These are phyloP conservation scores for Chrysoperla carnea DNA, from an alignment of 1,140 invertebrate species.

Conservation along the genomic window DNA sequence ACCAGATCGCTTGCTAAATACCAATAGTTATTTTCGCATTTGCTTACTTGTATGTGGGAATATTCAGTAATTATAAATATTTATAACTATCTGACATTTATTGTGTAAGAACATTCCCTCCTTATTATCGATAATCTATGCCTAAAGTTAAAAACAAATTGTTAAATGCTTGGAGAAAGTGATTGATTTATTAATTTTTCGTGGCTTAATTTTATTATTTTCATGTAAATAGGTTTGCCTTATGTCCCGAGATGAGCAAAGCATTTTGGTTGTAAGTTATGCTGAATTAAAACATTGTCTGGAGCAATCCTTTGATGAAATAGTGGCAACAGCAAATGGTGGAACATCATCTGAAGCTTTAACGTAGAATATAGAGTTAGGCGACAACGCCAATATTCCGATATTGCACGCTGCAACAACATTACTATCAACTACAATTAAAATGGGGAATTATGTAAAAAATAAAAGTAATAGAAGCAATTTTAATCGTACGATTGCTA, in stretches of 20 bases:
- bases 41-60: no score
- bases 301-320: slow-evolving; percentile 78
- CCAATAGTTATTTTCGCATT: slow-evolving; percentile 2
- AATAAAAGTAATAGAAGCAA: not conserved
- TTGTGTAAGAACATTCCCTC: no score
- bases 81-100: not conserved
- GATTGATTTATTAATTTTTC: no score
- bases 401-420: not conserved
- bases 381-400: slow-evolving; percentile 4
- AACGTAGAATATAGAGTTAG: slow-evolving; percentile 4
- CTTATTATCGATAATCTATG: no score
- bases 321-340: slow-evolving; percentile 37
- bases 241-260: slow-evolving; percentile 90
- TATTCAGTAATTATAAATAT: not conserved
- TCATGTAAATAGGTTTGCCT: slow-evolving; percentile 57
- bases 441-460: not conserved
- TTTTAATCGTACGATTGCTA: not conserved
- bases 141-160: no score
- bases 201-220: not conserved
- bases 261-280: slow-evolving; percentile 86
- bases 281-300: slow-evolving; percentile 88
- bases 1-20: not conserved
- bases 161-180: no score
- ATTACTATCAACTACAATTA: no score
- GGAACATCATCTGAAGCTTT: not conserved